A percentile compares a stretch with the other conserved stretches of the same genome.
Evolutionary conservation across 2,888 invertebrate genomes (phyloP).

Genomic region (Carcina quercana): DNA sequence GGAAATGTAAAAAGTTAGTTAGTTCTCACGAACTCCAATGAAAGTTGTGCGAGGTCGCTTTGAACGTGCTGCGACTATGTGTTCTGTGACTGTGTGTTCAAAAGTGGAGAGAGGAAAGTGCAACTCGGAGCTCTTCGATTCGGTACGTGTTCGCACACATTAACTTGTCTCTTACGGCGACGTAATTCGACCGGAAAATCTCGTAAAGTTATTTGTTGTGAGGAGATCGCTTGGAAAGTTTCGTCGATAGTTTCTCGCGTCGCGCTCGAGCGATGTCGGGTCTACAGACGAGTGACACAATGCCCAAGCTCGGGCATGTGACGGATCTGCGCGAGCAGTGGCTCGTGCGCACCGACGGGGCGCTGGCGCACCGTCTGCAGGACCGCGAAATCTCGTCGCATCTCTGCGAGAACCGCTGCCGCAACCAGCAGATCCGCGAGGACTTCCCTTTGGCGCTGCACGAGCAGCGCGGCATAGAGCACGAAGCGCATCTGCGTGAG

Average conservation of each 20-base stretch:
- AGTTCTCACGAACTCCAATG: conserved; percentile 58
- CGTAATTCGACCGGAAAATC: conserved; percentile 1
- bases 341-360: conserved; percentile 64
- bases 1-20: conserved; percentile 48
- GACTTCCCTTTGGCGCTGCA: conserved; percentile 64
- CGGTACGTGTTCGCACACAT: conserved; percentile 28
- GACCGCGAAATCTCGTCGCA: conserved; percentile 67
- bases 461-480: conserved; percentile 58
- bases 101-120: conserved; percentile 15
- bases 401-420: conserved; percentile 59
- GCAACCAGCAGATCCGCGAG: conserved; percentile 67
- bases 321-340: conserved; percentile 65
- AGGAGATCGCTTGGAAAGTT: conserved; percentile 20
- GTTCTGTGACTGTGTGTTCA: too few relatives aligned
- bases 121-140: conserved; percentile 18
- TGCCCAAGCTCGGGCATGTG: conserved; percentile 66
- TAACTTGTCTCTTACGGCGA: conserved; percentile 26
- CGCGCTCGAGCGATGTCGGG: conserved; percentile 46
- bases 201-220: neutral
- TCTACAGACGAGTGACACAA: conserved; percentile 56
- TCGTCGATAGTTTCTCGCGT: conserved; percentile 25
- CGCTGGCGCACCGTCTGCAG: conserved; percentile 61
- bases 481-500: conserved; percentile 49
- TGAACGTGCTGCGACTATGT: neutral
- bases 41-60: conserved; percentile 48